These are phyloP conservation scores for Paratilapia polleni DNA, from an alignment of 2,113 vertebrate genomes.

Conservation along the genomic window DNA sequence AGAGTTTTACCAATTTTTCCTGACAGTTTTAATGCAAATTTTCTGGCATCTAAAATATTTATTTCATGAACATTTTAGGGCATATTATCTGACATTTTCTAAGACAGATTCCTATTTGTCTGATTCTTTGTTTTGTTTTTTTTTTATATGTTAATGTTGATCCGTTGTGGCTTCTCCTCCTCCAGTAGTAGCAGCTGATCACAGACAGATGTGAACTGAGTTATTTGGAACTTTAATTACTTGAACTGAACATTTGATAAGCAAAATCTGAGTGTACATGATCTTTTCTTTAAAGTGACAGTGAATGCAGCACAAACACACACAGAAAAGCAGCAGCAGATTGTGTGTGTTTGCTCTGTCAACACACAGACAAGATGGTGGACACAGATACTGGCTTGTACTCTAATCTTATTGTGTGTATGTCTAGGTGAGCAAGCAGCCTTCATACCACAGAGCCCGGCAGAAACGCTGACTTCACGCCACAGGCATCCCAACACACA, in stretches of 20 bases:
- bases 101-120: too few relatives aligned
- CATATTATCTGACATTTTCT: too few relatives aligned
- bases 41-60: too few relatives aligned
- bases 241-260: not conserved
- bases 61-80: too few relatives aligned
- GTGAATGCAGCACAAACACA: not conserved
- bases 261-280: not conserved
- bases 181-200: not conserved
- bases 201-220: not conserved
- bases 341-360: slow-evolving; percentile 45
- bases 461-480: slow-evolving; percentile 53
- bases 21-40: not conserved
- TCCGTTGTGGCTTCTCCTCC: accelerated
- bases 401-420: slow-evolving; percentile 21
- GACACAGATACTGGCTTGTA: slow-evolving; percentile 26
- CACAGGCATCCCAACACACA: slow-evolving; percentile 25
- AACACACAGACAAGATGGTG: slow-evolving; percentile 45
- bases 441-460: slow-evolving; percentile 38
- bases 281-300: not conserved
- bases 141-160: accelerated
- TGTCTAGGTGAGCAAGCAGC: slow-evolving; percentile 49
- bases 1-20: too few relatives aligned
- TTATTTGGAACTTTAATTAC: not conserved
- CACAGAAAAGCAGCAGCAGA: not conserved
- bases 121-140: too few relatives aligned